A percentile compares a stretch with the other conserved stretches of the same genome.
These are phyloP conservation scores for Idaea aversata DNA, from an alignment of 2,888 invertebrate species.

Conservation along the genomic window DNA sequence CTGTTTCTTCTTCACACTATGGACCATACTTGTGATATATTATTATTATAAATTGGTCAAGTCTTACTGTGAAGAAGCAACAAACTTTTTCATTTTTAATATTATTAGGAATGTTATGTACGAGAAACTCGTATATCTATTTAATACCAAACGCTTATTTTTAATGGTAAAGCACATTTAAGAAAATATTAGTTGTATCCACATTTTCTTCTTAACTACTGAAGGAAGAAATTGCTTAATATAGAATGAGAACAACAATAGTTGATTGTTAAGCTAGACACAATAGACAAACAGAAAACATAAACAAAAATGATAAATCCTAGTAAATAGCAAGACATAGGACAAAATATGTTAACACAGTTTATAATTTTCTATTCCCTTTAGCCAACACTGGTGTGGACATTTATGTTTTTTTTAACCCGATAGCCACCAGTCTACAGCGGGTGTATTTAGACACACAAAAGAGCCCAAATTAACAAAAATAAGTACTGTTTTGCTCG, in stretches of 20 bases:
- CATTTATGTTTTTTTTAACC: no score
- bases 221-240: background rate
- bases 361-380: background rate
- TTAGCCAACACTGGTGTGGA: background rate
- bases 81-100: no score
- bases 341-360: background rate
- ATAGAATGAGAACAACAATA: background rate
- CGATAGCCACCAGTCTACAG: background rate
- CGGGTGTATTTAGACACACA: background rate
- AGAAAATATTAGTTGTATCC: no score
- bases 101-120: background rate
- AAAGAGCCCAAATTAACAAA: background rate
- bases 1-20: background rate
- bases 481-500: slow-evolving; percentile 18
- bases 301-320: background rate
- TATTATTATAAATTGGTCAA: no score
- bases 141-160: background rate
- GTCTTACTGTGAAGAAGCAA: no score
- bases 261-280: background rate
- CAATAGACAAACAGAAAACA: background rate
- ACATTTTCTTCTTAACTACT: background rate
- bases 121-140: background rate
- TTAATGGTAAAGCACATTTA: no score
- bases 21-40: no score
- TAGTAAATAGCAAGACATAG: background rate